Conservation (phyloP, 2,797 vertebrate genomes). For the Syndactyla subalaris region DNA sequence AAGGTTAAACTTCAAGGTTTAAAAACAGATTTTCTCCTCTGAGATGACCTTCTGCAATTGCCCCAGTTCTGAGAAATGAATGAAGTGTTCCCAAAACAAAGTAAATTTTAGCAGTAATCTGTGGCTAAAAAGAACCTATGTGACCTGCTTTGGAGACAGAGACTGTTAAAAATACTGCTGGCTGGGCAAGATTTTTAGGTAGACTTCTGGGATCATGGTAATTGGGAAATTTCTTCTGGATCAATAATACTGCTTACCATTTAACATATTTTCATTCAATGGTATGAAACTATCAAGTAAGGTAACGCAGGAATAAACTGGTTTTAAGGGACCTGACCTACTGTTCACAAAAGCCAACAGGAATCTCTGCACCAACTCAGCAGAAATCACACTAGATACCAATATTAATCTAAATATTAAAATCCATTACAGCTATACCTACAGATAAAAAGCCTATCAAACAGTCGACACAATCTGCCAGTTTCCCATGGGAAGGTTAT, state of each 20-base stretch:
- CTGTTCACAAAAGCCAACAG: not conserved
- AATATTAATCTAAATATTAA: not conserved
- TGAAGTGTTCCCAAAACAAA: constrained; percentile 61
- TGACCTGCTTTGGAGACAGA: constrained; percentile 53
- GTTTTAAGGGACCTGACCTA: not conserved
- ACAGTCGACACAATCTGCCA: not conserved
- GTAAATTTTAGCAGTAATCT: constrained; percentile 42
- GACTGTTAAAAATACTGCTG: constrained; percentile 61
- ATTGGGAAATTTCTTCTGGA: constrained; percentile 18
- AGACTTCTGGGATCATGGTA: constrained; percentile 19
- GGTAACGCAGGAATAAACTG: not conserved
- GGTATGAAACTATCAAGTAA: not conserved
- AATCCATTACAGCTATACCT: not conserved
- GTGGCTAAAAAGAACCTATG: constrained; percentile 44
- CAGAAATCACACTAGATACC: not conserved
- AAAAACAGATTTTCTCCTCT: not conserved
- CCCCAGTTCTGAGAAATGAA: constrained; percentile 47
- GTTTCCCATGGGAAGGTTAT: not conserved
- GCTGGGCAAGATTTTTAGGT: constrained; percentile 32
- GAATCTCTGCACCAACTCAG: not conserved
- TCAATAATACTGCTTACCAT: constrained; percentile 21
- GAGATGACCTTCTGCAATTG: not conserved
- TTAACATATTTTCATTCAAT: not conserved
- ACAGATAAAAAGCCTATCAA: not conserved
- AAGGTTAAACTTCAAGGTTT: constrained; percentile 46